Percentiles rank a stretch among this genome's conserved stretches.
Evolutionary conservation across 2,888 invertebrate genomes (phyloP).

Genomic region (Chymomyza fuscimana): DNA sequence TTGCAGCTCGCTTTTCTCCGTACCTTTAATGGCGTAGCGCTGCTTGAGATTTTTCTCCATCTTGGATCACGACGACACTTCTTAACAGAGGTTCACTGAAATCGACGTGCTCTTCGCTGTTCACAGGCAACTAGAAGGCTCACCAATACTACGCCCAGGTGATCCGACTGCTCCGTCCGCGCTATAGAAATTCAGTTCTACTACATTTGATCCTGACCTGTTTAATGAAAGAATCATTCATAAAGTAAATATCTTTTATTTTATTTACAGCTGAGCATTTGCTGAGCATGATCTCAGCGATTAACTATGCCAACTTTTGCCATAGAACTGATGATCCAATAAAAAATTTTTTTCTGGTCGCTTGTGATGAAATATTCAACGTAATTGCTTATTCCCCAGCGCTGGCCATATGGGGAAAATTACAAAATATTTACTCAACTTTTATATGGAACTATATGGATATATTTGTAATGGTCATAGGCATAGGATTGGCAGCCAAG

Average conservation of each 20-base stretch:
- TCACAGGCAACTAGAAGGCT: no score
- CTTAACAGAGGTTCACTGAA: no score
- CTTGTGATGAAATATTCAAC: conserved; percentile 70
- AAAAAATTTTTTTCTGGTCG: conserved; percentile 67
- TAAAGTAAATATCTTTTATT: background rate
- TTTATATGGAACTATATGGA: conserved; percentile 88
- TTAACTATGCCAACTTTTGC: conserved; percentile 71
- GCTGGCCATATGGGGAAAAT: conserved; percentile 71
- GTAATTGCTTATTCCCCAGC: conserved; percentile 61
- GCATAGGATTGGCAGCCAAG: conserved; percentile 84
- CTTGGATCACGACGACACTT: no score
- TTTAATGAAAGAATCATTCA: background rate
- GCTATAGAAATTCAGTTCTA: no score
- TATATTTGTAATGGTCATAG: conserved; percentile 86
- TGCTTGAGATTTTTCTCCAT: no score
- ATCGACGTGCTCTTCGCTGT: no score
- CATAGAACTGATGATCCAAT: conserved; percentile 72
- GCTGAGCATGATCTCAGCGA: conserved; percentile 69
- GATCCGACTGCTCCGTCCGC: no score
- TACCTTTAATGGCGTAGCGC: no score
- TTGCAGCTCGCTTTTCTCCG: no score
- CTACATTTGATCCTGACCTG: no score
- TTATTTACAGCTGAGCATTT: conserved; percentile 73
- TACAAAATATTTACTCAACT: conserved; percentile 83
- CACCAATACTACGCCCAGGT: no score